Base-by-base conservation (phyloP, 2,797 vertebrate species). In the Diplodus puntazzo region DNA sequence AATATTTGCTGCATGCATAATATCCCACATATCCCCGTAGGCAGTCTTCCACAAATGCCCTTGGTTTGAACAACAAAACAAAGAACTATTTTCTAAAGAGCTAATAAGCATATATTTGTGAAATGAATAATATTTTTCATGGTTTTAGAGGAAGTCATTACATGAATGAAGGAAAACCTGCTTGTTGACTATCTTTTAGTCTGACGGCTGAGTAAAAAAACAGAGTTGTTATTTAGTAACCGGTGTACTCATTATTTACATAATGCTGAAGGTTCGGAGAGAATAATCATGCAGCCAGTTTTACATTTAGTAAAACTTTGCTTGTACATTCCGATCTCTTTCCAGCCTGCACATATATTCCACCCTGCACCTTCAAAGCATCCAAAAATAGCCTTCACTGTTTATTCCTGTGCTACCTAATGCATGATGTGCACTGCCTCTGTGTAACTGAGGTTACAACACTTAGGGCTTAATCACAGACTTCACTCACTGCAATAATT, bases 401-500 rank as follows among this genome's bases (percentile, higher is more conserved):
- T 86, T 88, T 79, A 45, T 60, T 79, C 42, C 45, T 30, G 34
- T 2, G 3, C 53, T 30, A 30, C 52, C 46, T 30, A 17, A 34
- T 69, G 48, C 63, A 43, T 39, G 60, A 59, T 25, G 52, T 23
- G 30, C 17, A 48, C 34, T 58, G 55, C 42, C 57, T 74, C 10
- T 16, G 14, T 55, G 53, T 0, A 45, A 57, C 58, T 34, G 21
- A 74, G 49, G 71, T 73, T 69, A 72, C 34, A 70, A 18, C 60
- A 14, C 77, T 48, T 3, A 2, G 20, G 58, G 39, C 65, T 23
- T 59, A 76, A 85, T 79, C 75, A 58, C 54, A 55, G 65, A 84
- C 62, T 77, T 85, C 27, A 53, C 61, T 80, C 34, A 30, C 74
- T 63, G 70, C 45, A 77, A 73, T 82, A 60, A 89, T 88, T 85